phyloP scores from a whole-genome alignment of 2,888 invertebrate genomes.

The Stegophylla sp. region DNA sequence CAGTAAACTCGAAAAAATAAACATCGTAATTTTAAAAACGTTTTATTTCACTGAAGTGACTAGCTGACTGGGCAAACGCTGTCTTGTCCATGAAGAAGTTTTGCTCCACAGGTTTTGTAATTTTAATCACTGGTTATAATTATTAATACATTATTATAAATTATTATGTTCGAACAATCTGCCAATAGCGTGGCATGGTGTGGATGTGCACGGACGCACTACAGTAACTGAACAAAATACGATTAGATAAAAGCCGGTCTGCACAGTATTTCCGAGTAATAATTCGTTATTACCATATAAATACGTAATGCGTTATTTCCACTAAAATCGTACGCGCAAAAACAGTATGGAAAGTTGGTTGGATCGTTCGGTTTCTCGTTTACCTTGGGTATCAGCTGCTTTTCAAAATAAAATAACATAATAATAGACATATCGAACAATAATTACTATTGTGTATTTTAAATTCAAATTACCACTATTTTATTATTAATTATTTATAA shows the following conservation, averaged over 20 bases:
- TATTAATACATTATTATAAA: background rate
- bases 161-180: background rate
- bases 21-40: constrained; percentile 6
- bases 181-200: background rate
- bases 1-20: background rate
- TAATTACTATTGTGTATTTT: background rate
- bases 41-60: too few species aligned
- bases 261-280: background rate
- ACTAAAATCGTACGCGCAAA: background rate
- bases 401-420: background rate
- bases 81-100: too few species aligned
- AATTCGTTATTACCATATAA: background rate
- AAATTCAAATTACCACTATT: background rate
- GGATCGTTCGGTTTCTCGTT: constrained; percentile 30
- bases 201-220: background rate
- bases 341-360: constrained; percentile 6
- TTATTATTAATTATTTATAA: too few species aligned
- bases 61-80: too few species aligned
- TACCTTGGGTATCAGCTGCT: constrained; percentile 42
- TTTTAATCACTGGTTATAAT: constrained; percentile 1
- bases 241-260: constrained; percentile 42
- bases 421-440: background rate
- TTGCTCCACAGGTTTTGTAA: too few species aligned
- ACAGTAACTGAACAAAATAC: constrained; percentile 9
- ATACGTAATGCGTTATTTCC: background rate